Base-by-base conservation (phyloP, 2,113 vertebrate genomes). In the Crypturellus undulatus region DNA sequence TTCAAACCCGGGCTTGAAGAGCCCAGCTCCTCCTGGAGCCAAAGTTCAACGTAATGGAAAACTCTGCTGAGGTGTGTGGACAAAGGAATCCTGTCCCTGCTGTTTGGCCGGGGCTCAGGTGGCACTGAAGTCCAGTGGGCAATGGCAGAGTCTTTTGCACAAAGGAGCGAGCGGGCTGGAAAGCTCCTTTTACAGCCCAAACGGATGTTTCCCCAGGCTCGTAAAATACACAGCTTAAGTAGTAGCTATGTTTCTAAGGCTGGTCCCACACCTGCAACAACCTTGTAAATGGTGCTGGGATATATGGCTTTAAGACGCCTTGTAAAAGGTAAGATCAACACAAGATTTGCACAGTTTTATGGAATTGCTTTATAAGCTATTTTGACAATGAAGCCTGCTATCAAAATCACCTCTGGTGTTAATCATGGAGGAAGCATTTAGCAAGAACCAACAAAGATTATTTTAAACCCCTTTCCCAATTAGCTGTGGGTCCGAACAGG, bases 291-390 rank as follows among this genome's bases (percentile, higher is more conserved):
- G 77, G 92, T 6, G 2, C 71, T 89, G 71, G 94, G 88, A 95
- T 96, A 96, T 90, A 89, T 47, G 70, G 91, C 84, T 94, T 94
- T 97, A 97, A 97, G 95, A 45, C 73, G 84, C 75, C 97, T 97
- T 96, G 96, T 98, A 97, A 98, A 98, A 96, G 69, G 69, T 60
- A 96, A 97, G 96, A 97, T 97, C 96, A 97, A 97, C 97, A 97
- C 83, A 92, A 96, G 97, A 96, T 97, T 97, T 97, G 96, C 97
- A 97, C 96, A 51, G 87, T 96, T 98, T 98, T 97, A 97, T 97
- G 89, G 97, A 96, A 96, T 95, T 79, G 71, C 87, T 98, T 98
- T 97, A 97, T 93, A 93, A 92, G 95, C 86, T 93, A 93, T 94
- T 96, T 96, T 97, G 97, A 97, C 97, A 96, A 95, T 96, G 96